Evolutionary conservation across 1,140 invertebrate species (phyloP).

Genomic region (Brachionus rubens): DNA sequence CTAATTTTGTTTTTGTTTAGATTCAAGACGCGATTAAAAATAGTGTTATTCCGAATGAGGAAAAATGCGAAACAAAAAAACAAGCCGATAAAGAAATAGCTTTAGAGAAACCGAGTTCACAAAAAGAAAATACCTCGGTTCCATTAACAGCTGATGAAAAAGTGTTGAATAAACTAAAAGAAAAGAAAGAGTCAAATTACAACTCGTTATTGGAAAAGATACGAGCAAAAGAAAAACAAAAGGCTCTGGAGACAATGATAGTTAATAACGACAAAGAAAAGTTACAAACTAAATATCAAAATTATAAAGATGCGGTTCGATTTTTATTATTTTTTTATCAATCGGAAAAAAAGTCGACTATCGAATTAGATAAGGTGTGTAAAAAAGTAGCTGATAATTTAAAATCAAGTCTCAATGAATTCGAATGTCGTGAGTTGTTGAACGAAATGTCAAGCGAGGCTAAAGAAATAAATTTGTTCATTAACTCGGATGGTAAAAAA

Average conservation of each 20-base stretch:
- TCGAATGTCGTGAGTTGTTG: constrained; percentile 6
- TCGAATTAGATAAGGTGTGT: constrained; percentile 36
- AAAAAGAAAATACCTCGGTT: background rate
- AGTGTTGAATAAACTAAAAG: constrained; percentile 9
- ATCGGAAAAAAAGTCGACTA: constrained; percentile 44
- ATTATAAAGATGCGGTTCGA: background rate
- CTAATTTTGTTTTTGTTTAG: background rate
- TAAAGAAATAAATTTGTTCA: constrained; percentile 15
- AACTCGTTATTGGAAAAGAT: constrained; percentile 34
- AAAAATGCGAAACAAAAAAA: background rate
- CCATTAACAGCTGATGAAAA: constrained; percentile 12
- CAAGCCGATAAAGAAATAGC: background rate
- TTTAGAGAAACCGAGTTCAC: background rate
- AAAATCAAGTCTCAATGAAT: constrained; percentile 7
- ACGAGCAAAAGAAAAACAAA: constrained; percentile 43
- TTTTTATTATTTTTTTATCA: constrained; percentile 42
- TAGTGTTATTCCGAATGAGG: background rate
- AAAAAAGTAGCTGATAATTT: constrained; percentile 12
- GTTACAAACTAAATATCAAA: background rate
- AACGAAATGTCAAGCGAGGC: background rate
- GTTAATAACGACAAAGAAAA: constrained; percentile 41
- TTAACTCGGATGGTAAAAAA: constrained; percentile 10
- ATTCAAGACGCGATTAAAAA: constrained; percentile 38
- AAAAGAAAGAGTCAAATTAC: constrained; percentile 40
- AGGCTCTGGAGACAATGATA: constrained; percentile 14